Conservation (phyloP, 2,113 vertebrate species). For the Corapipo altera region DNA sequence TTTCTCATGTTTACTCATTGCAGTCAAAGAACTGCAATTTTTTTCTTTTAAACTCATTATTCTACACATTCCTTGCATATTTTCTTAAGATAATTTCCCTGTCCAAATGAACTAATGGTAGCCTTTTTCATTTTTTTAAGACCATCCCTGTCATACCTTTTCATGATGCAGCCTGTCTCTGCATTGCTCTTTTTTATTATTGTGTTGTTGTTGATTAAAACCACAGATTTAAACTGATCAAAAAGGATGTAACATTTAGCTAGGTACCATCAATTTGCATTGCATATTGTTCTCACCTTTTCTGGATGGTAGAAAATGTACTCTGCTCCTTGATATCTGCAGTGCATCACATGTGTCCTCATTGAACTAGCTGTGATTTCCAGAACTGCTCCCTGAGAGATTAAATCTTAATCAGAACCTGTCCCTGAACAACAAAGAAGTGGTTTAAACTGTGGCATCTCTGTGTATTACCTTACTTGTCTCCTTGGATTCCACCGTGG, state of each 20-base stretch:
- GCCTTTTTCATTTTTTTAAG: neutral
- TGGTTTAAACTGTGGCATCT: neutral
- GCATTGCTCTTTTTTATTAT: neutral
- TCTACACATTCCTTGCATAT: neutral
- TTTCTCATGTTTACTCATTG: neutral
- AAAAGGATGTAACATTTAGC: neutral
- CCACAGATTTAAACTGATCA: neutral
- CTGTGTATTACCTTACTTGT: neutral
- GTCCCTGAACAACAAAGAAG: neutral
- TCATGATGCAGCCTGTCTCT: neutral
- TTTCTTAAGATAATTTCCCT: neutral
- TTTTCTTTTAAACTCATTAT: neutral
- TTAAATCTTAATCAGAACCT: conserved; percentile 35
- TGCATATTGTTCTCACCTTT: neutral
- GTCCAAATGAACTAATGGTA: neutral
- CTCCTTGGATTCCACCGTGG: neutral
- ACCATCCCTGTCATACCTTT: neutral
- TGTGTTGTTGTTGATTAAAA: neutral
- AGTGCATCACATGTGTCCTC: neutral
- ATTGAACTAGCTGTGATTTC: neutral
- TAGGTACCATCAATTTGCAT: neutral
- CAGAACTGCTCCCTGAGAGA: neutral
- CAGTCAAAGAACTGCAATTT: neutral
- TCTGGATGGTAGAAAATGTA: neutral
- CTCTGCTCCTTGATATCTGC: neutral